These are phyloP conservation scores for Epinotia demarniana DNA, from an alignment of 2,888 invertebrate genomes.

Conservation along the genomic window DNA sequence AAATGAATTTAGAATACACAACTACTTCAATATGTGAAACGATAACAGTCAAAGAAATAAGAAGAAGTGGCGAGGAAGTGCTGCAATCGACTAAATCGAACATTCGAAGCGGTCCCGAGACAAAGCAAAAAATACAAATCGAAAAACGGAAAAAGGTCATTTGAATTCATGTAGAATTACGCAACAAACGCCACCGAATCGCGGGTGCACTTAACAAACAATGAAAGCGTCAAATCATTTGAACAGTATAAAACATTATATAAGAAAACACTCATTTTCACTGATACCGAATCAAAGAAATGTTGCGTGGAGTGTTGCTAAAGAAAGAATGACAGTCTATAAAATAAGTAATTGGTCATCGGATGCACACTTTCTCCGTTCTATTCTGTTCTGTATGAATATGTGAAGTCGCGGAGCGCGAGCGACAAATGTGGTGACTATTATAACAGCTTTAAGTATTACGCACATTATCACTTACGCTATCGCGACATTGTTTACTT, in stretches of 20 bases:
- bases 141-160: conserved; percentile 44
- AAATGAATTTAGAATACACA: conserved; percentile 28
- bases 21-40: conserved; percentile 23
- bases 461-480: conserved; percentile 31
- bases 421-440: conserved; percentile 46
- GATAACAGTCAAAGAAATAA: conserved; percentile 37
- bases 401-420: conserved; percentile 54
- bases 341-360: conserved; percentile 68
- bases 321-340: conserved; percentile 54
- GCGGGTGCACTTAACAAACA: conserved; percentile 48
- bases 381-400: conserved; percentile 56
- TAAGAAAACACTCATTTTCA: conserved; percentile 51
- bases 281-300: conserved; percentile 48
- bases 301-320: conserved; percentile 56
- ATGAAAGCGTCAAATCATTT: conserved; percentile 52
- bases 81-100: conserved; percentile 42
- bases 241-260: conserved; percentile 49
- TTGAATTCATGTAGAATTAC: conserved; percentile 47
- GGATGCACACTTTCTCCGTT: conserved; percentile 58
- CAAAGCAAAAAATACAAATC: conserved; percentile 32
- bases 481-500: conserved; percentile 22
- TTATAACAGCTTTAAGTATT: conserved; percentile 33
- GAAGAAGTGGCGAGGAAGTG: conserved; percentile 41
- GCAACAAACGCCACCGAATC: conserved; percentile 46
- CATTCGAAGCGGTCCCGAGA: conserved; percentile 28